A percentile compares a stretch with the other conserved stretches of the same genome.
These are phyloP conservation scores for Leptinotarsa texana DNA, from an alignment of 1,140 invertebrate genomes.

Conservation along the genomic window DNA sequence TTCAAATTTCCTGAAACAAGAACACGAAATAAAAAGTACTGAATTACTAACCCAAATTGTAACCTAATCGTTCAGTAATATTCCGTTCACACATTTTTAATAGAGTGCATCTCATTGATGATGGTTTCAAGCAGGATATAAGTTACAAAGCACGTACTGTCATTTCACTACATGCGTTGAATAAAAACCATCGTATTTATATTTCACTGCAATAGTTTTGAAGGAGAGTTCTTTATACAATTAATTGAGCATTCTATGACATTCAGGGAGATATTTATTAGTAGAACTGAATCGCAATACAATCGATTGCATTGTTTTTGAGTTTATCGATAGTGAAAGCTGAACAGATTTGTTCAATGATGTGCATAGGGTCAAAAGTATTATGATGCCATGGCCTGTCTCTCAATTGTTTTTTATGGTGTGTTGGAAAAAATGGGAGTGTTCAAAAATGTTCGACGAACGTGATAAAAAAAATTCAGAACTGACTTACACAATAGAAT, in stretches of 20 bases:
- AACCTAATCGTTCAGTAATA: neutral
- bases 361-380: neutral
- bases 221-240: neutral
- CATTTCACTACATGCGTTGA: neutral
- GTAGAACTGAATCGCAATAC: neutral
- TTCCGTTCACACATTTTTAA: neutral
- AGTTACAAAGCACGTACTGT: neutral
- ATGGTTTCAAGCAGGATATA: neutral
- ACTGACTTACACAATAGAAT: no score
- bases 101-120: neutral
- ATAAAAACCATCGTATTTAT: neutral
- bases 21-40: neutral
- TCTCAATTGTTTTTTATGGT: neutral
- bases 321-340: neutral
- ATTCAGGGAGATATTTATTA: neutral
- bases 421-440: neutral
- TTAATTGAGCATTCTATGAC: neutral
- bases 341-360: neutral
- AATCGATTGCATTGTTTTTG: neutral
- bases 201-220: neutral
- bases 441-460: neutral
- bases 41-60: conserved; percentile 3
- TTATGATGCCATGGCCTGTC: neutral
- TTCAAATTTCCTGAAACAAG: neutral
- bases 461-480: no score